Base-by-base conservation (phyloP, 2,888 invertebrate species). In the Hecatera dysodea region DNA sequence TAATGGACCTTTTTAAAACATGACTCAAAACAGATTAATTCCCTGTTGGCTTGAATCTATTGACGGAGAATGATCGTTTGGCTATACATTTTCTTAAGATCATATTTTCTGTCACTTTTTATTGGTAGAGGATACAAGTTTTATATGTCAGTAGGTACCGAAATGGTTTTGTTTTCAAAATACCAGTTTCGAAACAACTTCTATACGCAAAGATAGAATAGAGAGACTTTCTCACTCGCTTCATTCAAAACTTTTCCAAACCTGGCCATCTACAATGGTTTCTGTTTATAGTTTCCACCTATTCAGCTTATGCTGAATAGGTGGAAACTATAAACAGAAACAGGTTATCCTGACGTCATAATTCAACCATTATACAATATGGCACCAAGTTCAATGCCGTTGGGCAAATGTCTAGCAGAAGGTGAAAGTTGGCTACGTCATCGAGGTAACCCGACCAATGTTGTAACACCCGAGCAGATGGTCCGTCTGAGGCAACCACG, bases 381-480 rank as follows among this genome's bases (percentile, higher is more conserved):
- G 55, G 67, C 76, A 80, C 70, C 93, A 94, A 94, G 95, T 92
- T 94, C 94, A 94, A 90, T 93, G 93, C 86, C 92, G 90, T 77
- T 89, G 89, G 89, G 92, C 89, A 85, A 87, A 88, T 89, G 89
- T 90, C 90, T 85, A 86, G 70, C 75, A 73, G 89, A 88, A 89
- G 90, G 93, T 91, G 93, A 94, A 94, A 94, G 94, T 91, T 42
- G 80, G 59, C 71, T 69, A 81, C 87, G 86, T 86, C 86, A 88
- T 66, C 50, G 86, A 87, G 83, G 83, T 86, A 87, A 88, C 82
- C 71, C 78, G 74, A 79, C 84, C 71, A 68, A 78, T 88, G 85
- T 75, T 81, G 80, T 83, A 84, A 80, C 65, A 74, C 46, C 52
- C 57, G 70, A 83, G 78, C 81, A 84, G 84, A 78, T 76, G 77